A percentile compares a stretch with the other conserved stretches of the same genome.
These are phyloP conservation scores for Caretta caretta DNA, from an alignment of 2,113 vertebrate species.

Conservation along the genomic window DNA sequence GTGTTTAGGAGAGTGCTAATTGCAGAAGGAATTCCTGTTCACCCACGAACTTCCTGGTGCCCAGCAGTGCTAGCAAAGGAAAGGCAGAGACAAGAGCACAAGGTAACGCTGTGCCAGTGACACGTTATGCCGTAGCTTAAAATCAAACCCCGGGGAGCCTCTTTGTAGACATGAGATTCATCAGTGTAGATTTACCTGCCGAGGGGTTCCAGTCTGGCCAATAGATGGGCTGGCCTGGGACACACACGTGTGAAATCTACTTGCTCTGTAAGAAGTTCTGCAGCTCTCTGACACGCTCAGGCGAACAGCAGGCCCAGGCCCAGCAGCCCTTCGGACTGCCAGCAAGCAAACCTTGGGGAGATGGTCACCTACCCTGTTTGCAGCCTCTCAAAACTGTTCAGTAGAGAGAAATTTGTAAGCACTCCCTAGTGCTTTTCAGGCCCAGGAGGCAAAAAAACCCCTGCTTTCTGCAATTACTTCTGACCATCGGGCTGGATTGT, in stretches of 20 bases:
- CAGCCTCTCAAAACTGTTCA: not conserved
- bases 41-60: not conserved
- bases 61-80: not conserved
- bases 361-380: not conserved
- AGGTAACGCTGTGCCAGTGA: not conserved
- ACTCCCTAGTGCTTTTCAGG: not conserved
- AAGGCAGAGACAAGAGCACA: not conserved
- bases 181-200: not conserved
- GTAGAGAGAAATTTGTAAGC: not conserved
- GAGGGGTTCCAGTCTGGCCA: no score
- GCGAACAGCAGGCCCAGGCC: not conserved
- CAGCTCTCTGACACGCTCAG: no score
- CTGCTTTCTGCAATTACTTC: not conserved
- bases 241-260: not conserved
- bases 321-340: not conserved
- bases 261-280: not conserved
- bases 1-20: not conserved
- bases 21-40: not conserved
- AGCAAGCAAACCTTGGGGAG: not conserved
- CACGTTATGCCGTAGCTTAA: not conserved
- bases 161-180: not conserved
- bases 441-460: not conserved
- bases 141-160: not conserved
- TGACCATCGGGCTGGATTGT: not conserved
- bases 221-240: not conserved